A percentile compares a stretch with the other conserved stretches of the same genome.
Evolutionary conservation across 2,888 invertebrate species (phyloP).

Genomic region (Agriopis leucophaearia): DNA sequence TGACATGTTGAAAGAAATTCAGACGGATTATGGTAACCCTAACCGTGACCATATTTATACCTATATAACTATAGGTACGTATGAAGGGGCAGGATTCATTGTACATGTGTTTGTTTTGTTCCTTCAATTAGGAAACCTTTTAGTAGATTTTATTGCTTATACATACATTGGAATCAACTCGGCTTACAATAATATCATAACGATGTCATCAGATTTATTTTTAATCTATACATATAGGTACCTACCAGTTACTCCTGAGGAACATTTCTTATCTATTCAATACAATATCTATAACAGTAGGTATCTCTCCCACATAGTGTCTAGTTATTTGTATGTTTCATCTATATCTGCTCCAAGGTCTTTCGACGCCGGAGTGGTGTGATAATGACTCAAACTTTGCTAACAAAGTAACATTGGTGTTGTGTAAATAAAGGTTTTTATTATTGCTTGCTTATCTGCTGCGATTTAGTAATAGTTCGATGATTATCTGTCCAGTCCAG

Average conservation of each 20-base stretch:
- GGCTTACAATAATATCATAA: neutral
- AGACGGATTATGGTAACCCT: neutral
- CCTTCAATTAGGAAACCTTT: neutral
- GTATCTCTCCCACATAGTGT: slow-evolving; percentile 19
- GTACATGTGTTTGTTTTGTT: neutral
- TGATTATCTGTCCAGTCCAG: too few relatives aligned
- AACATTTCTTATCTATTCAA: slow-evolving; percentile 1
- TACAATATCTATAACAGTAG: slow-evolving; percentile 16
- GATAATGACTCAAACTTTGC: slow-evolving; percentile 15
- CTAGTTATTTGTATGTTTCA: slow-evolving; percentile 20
- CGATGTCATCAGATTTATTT: slow-evolving; percentile 1
- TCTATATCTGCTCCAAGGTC: slow-evolving; percentile 19
- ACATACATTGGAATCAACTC: too few relatives aligned
- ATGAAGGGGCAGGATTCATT: neutral
- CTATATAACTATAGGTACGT: neutral
- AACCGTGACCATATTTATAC: neutral
- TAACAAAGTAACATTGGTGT: neutral
- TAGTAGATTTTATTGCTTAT: neutral
- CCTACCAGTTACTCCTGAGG: neutral
- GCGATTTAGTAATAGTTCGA: too few relatives aligned
- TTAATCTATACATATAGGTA: too few relatives aligned
- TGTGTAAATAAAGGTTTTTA: neutral
- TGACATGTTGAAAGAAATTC: neutral
- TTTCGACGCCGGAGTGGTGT: slow-evolving; percentile 4
- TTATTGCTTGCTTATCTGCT: neutral